phyloP scores from a whole-genome alignment of 2,888 invertebrate genomes.

The Phaonia tiefii region DNA sequence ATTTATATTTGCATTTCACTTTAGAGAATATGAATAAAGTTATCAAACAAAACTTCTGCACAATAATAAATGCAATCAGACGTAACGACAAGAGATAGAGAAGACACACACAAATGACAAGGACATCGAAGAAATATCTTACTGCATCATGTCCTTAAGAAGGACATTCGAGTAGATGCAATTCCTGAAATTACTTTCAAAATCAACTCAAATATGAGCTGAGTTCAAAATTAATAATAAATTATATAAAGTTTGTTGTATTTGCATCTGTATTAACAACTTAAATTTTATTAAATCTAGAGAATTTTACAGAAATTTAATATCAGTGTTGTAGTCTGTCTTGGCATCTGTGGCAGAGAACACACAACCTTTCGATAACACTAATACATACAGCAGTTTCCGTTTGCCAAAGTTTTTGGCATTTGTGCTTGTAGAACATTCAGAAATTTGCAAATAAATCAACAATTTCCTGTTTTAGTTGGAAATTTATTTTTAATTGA shows the following conservation, averaged over 20 bases:
- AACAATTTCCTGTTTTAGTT: constrained; percentile 30
- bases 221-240: neutral
- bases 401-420: neutral
- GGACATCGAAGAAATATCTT: neutral
- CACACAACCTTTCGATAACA: too few species aligned
- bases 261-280: too few species aligned
- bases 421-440: neutral
- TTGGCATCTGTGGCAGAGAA: too few species aligned
- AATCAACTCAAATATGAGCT: neutral
- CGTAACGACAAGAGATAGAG: neutral
- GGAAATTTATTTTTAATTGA: constrained; percentile 37
- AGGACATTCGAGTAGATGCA: constrained; percentile 13
- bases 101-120: constrained; percentile 13
- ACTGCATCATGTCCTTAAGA: neutral
- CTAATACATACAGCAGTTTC: too few species aligned
- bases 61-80: constrained; percentile 33
- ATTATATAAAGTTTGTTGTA: neutral
- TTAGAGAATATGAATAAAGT: constrained; percentile 60
- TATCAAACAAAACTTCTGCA: constrained; percentile 42
- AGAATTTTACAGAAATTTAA: too few species aligned
- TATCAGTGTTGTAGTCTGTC: too few species aligned
- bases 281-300: too few species aligned
- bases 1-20: constrained; percentile 62
- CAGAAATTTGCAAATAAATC: neutral
- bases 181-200: neutral